These are phyloP conservation scores for Pherbina coryleti DNA, from an alignment of 2,888 invertebrate species.

Conservation along the genomic window DNA sequence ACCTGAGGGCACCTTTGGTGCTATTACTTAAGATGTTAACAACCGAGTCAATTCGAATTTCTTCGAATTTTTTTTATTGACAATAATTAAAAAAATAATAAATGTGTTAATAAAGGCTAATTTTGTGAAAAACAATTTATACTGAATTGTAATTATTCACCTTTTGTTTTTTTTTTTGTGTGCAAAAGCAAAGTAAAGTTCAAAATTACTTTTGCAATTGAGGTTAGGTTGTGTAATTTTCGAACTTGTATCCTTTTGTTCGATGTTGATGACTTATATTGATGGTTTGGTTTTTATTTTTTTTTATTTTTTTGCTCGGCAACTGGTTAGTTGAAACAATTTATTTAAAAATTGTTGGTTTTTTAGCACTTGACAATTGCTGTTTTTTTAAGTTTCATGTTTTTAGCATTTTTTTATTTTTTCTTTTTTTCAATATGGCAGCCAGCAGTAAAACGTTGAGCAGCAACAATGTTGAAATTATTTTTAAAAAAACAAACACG, in stretches of 20 bases:
- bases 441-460: not conserved
- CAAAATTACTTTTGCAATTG: not conserved
- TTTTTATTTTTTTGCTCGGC: not conserved
- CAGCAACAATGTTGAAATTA: not conserved
- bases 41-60: too few relatives aligned
- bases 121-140: not conserved
- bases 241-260: not conserved
- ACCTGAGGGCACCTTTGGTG: too few relatives aligned
- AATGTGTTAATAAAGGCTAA: not conserved
- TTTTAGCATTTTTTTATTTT: not conserved
- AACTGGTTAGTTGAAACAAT: not conserved
- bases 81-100: not conserved
- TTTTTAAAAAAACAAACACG: not conserved
- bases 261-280: not conserved
- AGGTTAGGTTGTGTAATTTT: slow-evolving; percentile 6
- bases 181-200: not conserved
- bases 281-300: not conserved
- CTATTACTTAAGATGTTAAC: too few relatives aligned
- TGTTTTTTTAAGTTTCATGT: slow-evolving; percentile 17
- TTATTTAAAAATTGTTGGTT: not conserved
- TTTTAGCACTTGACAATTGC: slow-evolving; percentile 39
- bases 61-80: not conserved
- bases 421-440: not conserved
- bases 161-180: too few relatives aligned
- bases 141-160: not conserved